Conservation (phyloP, 2,113 vertebrate genomes). For the Rousettus leschenaultii region DNA sequence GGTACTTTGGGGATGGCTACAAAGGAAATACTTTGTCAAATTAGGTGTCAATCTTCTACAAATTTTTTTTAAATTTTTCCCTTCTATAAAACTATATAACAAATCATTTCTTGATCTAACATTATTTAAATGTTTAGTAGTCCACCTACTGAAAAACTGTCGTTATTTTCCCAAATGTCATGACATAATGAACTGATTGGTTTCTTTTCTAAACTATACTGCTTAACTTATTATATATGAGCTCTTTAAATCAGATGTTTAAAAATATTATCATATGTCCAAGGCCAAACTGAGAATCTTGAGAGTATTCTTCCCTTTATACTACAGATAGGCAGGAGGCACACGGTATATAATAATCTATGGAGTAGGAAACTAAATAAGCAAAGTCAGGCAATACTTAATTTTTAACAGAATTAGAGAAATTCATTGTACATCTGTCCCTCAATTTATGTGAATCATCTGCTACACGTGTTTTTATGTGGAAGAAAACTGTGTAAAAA, state of each 20-base stretch:
- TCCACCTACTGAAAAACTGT: not conserved
- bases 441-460: too few species aligned
- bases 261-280: not conserved
- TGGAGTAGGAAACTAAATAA: not conserved
- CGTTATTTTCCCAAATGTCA: not conserved
- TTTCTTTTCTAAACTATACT: slow-evolving; percentile 6
- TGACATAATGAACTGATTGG: not conserved
- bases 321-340: not conserved
- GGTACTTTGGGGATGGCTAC: not conserved
- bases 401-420: not conserved
- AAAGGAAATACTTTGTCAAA: not conserved
- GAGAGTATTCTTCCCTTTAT: not conserved
- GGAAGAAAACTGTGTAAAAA: too few species aligned
- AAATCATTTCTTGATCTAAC: not conserved
- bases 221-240: not conserved
- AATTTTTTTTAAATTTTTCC: not conserved
- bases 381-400: not conserved
- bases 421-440: too few species aligned
- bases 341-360: not conserved
- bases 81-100: not conserved
- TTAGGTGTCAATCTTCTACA: not conserved
- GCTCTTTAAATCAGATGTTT: slow-evolving; percentile 23
- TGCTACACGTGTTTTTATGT: too few species aligned
- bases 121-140: slow-evolving; percentile 7
- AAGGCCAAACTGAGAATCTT: not conserved